These are phyloP conservation scores for Ceratitis capitata DNA, from an alignment of 1,140 invertebrate species.

Conservation along the genomic window DNA sequence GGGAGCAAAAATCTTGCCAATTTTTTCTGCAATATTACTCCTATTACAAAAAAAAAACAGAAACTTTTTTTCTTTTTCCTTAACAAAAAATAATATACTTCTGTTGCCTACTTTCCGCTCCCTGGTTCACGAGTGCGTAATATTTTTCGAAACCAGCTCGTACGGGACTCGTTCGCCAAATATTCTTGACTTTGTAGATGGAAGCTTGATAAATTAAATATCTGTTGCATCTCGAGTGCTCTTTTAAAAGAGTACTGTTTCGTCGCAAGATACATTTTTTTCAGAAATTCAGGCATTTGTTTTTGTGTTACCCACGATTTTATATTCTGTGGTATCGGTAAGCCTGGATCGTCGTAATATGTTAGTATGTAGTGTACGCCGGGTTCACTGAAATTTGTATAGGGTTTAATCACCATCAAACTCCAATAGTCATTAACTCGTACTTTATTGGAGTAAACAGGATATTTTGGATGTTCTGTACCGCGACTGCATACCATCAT, in stretches of 20 bases:
- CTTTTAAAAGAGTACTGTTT: constrained; percentile 59
- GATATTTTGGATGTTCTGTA: constrained; percentile 62
- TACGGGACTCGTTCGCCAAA: constrained; percentile 54
- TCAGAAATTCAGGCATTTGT: constrained; percentile 64
- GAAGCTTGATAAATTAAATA: constrained; percentile 52
- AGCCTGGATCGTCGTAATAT: constrained; percentile 87
- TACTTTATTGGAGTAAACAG: constrained; percentile 60
- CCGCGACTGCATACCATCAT: constrained; percentile 68
- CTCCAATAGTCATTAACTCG: constrained; percentile 86
- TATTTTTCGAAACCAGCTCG: constrained; percentile 52
- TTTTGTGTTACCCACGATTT: constrained; percentile 74
- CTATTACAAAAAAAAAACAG: neutral
- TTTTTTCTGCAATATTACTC: neutral
- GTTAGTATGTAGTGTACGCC: constrained; percentile 82
- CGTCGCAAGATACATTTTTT: constrained; percentile 63
- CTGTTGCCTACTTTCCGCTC: neutral
- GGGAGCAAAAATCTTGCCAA: neutral
- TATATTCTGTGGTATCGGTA: constrained; percentile 74
- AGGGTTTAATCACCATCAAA: constrained; percentile 83
- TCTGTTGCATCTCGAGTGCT: constrained; percentile 58
- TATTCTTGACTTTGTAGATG: constrained; percentile 55
- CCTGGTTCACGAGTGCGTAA: constrained; percentile 13
- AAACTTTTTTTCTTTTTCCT: neutral
- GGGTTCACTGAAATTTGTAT: constrained; percentile 56
- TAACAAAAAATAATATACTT: neutral